Evolutionary conservation across 2,113 vertebrate species (phyloP).

Genomic region (Suricata suricatta): DNA sequence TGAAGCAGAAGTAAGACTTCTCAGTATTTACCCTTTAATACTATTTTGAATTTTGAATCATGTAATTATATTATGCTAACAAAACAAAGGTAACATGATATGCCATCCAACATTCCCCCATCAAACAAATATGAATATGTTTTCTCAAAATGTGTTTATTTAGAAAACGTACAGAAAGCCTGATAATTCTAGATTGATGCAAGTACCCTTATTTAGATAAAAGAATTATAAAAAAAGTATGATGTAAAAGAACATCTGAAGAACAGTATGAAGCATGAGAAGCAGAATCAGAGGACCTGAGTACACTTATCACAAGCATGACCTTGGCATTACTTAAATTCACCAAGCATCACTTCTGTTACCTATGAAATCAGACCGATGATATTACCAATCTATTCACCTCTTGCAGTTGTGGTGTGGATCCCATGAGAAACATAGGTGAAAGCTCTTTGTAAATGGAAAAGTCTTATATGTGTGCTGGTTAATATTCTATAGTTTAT

Average conservation of each 20-base stretch:
- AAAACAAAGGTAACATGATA: slow-evolving; percentile 14
- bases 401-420: not conserved
- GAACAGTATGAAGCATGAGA: not conserved
- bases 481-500: slow-evolving; percentile 4
- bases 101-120: not conserved
- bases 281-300: not conserved
- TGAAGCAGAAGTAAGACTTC: not conserved
- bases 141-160: not conserved
- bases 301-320: not conserved
- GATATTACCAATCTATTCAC: not conserved
- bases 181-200: not conserved
- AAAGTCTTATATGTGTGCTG: not conserved
- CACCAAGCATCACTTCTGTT: not conserved
- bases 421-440: not conserved
- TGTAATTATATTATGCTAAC: not conserved
- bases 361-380: not conserved
- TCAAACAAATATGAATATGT: not conserved
- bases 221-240: not conserved
- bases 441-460: not conserved
- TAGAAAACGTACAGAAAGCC: slow-evolving; percentile 22
- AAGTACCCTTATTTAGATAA: not conserved
- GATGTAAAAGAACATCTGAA: not conserved
- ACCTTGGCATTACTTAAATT: not conserved
- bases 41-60: slow-evolving; percentile 12
- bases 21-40: not conserved